These are phyloP conservation scores for Lasioglossum baleicum DNA, from an alignment of 1,140 invertebrate genomes.

Conservation along the genomic window DNA sequence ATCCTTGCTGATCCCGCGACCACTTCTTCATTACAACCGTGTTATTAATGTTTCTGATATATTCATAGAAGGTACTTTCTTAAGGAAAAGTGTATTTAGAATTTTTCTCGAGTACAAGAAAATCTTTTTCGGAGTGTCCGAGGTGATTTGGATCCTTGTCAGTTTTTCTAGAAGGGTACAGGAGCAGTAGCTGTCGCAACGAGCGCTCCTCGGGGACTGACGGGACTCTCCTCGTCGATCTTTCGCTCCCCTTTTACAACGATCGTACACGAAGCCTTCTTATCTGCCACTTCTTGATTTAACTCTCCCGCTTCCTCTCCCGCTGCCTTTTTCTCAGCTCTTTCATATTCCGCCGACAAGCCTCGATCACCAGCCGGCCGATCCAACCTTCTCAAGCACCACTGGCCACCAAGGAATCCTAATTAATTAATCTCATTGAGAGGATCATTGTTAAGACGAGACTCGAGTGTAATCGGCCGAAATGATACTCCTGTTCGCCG, in stretches of 20 bases:
- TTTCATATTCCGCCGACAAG: background rate
- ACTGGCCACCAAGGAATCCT: conserved; percentile 29
- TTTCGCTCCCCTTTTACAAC: conserved; percentile 45
- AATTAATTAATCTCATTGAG: conserved; percentile 43
- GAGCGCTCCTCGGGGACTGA: conserved; percentile 59
- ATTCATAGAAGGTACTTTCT: background rate
- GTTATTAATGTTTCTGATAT: background rate
- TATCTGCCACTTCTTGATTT: conserved; percentile 65
- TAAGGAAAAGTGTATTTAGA: too few relatives aligned
- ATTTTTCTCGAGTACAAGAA: too few relatives aligned
- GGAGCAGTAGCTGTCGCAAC: conserved; percentile 10
- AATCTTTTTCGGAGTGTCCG: too few relatives aligned
- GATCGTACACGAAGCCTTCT: conserved; percentile 52
- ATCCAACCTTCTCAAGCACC: conserved; percentile 3
- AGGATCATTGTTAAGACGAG: conserved; percentile 26
- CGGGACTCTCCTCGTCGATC: conserved; percentile 38
- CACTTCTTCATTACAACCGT: too few relatives aligned
- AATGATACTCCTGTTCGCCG: conserved; percentile 10
- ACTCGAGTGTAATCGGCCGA: conserved; percentile 22
- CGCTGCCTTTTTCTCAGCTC: conserved; percentile 14
- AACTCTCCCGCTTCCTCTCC: conserved; percentile 45
- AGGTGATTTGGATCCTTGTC: too few relatives aligned
- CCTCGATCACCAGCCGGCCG: background rate
- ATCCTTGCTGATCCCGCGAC: too few relatives aligned
- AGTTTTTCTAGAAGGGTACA: too few relatives aligned